These are phyloP conservation scores for Fragariocoptes setiger DNA, from an alignment of 1,140 invertebrate species.

Conservation along the genomic window DNA sequence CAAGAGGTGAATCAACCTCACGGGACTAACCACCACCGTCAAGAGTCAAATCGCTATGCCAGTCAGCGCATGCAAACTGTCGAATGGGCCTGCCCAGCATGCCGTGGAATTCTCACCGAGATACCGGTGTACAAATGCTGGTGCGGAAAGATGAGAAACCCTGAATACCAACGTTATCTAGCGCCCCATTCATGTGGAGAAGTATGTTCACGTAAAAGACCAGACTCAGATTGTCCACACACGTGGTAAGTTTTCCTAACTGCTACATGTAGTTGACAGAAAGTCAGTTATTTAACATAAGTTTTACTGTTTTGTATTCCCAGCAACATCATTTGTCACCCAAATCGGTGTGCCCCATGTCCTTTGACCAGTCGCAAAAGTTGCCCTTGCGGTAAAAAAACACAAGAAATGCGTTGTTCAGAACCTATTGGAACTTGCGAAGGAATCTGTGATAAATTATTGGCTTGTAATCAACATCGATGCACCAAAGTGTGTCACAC, in stretches of 20 bases:
- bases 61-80: slow-evolving; percentile 62
- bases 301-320: too few species aligned
- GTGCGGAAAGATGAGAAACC: slow-evolving; percentile 39
- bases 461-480: slow-evolving; percentile 39
- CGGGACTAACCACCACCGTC: slow-evolving; percentile 2
- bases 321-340: slow-evolving; percentile 62
- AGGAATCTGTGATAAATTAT: slow-evolving; percentile 28
- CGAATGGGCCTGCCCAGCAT: slow-evolving; percentile 71
- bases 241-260: too few species aligned
- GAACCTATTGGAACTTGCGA: slow-evolving; percentile 34
- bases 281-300: too few species aligned
- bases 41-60: slow-evolving; percentile 26
- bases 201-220: slow-evolving; percentile 29
- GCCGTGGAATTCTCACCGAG: slow-evolving; percentile 33
- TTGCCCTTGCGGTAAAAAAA: slow-evolving; percentile 20
- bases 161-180: slow-evolving; percentile 33
- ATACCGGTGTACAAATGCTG: slow-evolving; percentile 47
- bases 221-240: slow-evolving; percentile 30
- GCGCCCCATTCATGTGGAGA: slow-evolving; percentile 64
- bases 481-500: slow-evolving; percentile 37
- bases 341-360: slow-evolving; percentile 44
- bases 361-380: slow-evolving; percentile 22
- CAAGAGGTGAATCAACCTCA: neutral
- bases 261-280: too few species aligned
- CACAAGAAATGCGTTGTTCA: slow-evolving; percentile 13